A percentile compares a stretch with the other conserved stretches of the same genome.
phyloP scores from a whole-genome alignment of 2,113 vertebrate species.

The Chauna torquata region DNA sequence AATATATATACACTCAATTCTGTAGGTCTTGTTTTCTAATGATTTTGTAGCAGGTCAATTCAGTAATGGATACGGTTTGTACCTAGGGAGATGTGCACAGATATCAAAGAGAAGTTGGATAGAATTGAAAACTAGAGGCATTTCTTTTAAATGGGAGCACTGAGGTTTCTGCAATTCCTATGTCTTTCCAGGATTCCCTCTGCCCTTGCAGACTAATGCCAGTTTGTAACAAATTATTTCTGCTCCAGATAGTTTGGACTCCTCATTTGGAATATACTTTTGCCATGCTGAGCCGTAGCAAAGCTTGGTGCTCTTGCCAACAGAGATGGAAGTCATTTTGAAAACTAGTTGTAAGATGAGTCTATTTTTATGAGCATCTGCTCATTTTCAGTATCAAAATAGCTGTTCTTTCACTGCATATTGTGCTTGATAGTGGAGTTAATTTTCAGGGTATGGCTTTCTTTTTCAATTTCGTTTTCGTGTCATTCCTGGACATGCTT shows the following conservation, averaged over 20 bases:
- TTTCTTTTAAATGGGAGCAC: not conserved
- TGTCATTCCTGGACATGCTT: not conserved
- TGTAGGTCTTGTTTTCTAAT: not conserved
- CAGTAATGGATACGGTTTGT: not conserved
- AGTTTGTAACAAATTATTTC: slow-evolving; percentile 4
- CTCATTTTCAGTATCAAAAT: slow-evolving; percentile 12
- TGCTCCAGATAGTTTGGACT: slow-evolving; percentile 14
- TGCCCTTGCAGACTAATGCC: not conserved
- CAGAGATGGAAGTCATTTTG: slow-evolving; percentile 37
- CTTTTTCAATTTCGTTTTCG: not conserved
- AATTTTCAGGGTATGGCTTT: not conserved
- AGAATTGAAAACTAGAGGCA: not conserved
- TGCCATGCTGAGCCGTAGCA: not conserved
- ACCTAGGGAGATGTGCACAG: not conserved
- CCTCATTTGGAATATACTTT: slow-evolving; percentile 8
- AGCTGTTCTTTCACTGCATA: not conserved
- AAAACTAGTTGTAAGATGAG: slow-evolving; percentile 3
- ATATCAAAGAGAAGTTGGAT: not conserved
- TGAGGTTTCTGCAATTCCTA: not conserved
- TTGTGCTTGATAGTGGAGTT: not conserved
- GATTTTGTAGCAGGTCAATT: not conserved
- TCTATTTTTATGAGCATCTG: slow-evolving; percentile 19
- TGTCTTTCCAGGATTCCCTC: slow-evolving; percentile 15
- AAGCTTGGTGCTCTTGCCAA: not conserved
- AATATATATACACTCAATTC: not conserved